Evolutionary conservation across 2,888 invertebrate species (phyloP), one percentile per base, ranked within the genome.

Genomic region (Xestia ashworthii): DNA sequence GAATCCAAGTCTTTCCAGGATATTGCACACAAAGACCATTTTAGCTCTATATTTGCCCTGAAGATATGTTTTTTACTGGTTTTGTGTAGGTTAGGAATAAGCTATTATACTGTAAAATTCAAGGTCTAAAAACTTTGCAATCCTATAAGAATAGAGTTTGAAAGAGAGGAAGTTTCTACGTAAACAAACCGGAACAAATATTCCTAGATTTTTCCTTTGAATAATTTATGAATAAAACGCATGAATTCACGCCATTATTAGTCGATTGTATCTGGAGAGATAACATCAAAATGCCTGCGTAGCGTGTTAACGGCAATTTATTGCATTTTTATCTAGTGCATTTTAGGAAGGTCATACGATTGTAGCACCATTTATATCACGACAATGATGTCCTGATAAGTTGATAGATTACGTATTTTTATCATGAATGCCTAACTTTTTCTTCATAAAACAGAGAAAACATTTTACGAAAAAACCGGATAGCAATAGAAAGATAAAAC

Each of bases 281-380:
- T 87, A 86, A 78, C 68, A 83, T 78, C 74, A 74, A 76, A 79
- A 60, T 72, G 71, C 64, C 68, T 81, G 67, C 76, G 82, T 81
- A 75, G 78, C 71, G 75, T 80, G 86, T 84, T 87, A 87, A 25
- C 78, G 67, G 66, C 69, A 83, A 82, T 79, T 67, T 82, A 79
- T 84, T 88, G 89, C 88, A 86, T 83, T 80, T 76, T 85, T 86
- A 88, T 89, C 85, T 85, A 82, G 84, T 89, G 88, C 88, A 89
- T 83, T 86, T 85, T 78, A 74, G 83, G 85, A 89, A 87, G 87
- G 88, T 87, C 84, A 88, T 32, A 75, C 81, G 86, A 84, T 86
- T 78, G 62, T 68, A 76, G 38, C 68, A 74, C 62, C 65, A 25
- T 67, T 70, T 70, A 50, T 80, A 76, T 83, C 66, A 75, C 71